Evolutionary conservation across 2,888 invertebrate species (phyloP).

Genomic region (Orthosia cruda): DNA sequence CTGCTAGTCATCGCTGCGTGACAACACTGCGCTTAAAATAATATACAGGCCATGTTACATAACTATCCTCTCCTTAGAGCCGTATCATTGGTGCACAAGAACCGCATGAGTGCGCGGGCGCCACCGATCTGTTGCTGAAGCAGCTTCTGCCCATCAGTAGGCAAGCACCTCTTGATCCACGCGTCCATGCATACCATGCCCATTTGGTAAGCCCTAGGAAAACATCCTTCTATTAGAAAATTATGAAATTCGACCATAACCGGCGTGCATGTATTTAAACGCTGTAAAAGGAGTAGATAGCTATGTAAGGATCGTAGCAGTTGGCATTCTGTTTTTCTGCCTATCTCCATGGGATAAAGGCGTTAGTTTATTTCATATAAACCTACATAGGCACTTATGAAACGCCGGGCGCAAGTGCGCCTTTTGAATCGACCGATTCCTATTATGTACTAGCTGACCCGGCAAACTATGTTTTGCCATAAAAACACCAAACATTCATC

Average conservation of each 20-base stretch:
- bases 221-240: slow-evolving; percentile 7
- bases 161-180: slow-evolving; percentile 88
- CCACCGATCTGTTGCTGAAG: slow-evolving; percentile 88
- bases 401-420: background rate
- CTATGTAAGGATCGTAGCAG: too few relatives aligned
- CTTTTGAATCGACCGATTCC: background rate
- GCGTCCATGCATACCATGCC: slow-evolving; percentile 88
- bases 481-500: too few relatives aligned
- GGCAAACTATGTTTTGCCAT: too few relatives aligned
- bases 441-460: too few relatives aligned
- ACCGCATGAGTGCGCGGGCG: slow-evolving; percentile 71
- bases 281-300: too few relatives aligned
- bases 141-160: slow-evolving; percentile 86
- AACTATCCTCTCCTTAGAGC: background rate
- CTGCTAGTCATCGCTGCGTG: background rate
- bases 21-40: background rate
- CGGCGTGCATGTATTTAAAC: too few relatives aligned
- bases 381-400: background rate
- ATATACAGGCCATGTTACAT: background rate
- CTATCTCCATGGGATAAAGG: too few relatives aligned
- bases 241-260: background rate
- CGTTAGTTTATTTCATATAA: too few relatives aligned
- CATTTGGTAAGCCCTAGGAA: slow-evolving; percentile 84
- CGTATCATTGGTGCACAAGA: too few relatives aligned
- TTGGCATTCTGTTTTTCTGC: too few relatives aligned